Evolutionary conservation across 2,797 vertebrate species (phyloP), one percentile per base, ranked within the genome.

Genomic region (Lithobates pipiens): DNA sequence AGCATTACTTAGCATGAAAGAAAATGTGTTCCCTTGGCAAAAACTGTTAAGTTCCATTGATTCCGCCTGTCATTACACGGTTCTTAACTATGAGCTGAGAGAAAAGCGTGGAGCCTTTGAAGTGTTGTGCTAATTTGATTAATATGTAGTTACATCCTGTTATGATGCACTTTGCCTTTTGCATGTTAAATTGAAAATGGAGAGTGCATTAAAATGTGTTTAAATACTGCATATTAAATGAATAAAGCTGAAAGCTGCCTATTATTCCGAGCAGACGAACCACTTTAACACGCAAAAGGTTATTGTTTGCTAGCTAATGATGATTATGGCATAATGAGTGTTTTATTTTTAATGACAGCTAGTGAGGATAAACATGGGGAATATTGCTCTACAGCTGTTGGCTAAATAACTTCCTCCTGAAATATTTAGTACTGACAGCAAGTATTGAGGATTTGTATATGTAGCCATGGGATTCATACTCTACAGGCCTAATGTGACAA

Each of bases 111-210:
- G 85, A 88, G 91, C 91, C 93, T 95, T 95, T 96, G 94, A 96
- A 96, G 94, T 95, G 94, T 94, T 94, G 93, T 92, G 91, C 95
- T 96, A 96, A 96, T 97, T 96, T 96, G 95, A 96, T 97, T 96
- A 97, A 95, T 95, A 95, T 80, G 18, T 92, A 91, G 94, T 94
- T 93, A 93, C 92, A 93, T 95, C 94, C 92, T 95, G 95, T 95
- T 95, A 95, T 94, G 93, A 95, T 96, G 94, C 95, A 95, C 96
- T 96, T 95, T 94, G 95, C 94, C 93, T 94, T 94, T 92, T 92
- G 93, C 94, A 94, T 95, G 95, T 95, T 94, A 95, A 96, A 94
- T 93, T 93, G 90, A 90, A 93, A 94, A 93, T 91, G 91, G 92
- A 92, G 94, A 95, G 92, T 92, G 92, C 90, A 90, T 92, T 92